Conservation (phyloP, 2,888 invertebrate genomes). For the Himalopsyche kuldschensis region DNA sequence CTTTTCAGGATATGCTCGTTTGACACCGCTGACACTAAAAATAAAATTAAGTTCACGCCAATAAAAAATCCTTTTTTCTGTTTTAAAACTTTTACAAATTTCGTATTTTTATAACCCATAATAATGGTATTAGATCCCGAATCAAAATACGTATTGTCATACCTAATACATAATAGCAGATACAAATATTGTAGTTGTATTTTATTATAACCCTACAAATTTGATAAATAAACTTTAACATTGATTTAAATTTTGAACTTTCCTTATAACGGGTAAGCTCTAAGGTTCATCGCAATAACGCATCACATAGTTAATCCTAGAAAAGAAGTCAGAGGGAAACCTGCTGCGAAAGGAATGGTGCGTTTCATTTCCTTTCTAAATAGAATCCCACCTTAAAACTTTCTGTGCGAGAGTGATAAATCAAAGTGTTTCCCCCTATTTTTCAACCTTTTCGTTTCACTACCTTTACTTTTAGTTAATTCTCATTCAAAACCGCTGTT, state of each 20-base stretch:
- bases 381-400: constrained; percentile 28
- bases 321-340: neutral
- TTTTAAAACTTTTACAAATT: too few species aligned
- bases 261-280: neutral
- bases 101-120: too few species aligned
- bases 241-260: neutral
- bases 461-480: neutral
- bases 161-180: too few species aligned
- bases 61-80: too few species aligned
- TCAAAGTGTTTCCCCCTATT: constrained; percentile 18
- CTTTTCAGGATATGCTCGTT: too few species aligned
- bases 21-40: too few species aligned
- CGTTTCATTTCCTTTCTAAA: constrained; percentile 30
- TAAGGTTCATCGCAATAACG: neutral
- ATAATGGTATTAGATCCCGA: too few species aligned
- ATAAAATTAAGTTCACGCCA: too few species aligned
- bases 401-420: constrained; percentile 30
- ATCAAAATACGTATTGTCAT: too few species aligned
- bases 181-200: too few species aligned
- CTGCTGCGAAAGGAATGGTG: constrained; percentile 17
- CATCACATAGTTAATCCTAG: constrained; percentile 10
- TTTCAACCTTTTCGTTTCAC: neutral
- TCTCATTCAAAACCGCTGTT: neutral
- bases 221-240: neutral
- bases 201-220: too few species aligned